These are phyloP conservation scores for Pelodytes ibericus DNA, from an alignment of 2,797 vertebrate species.

Conservation along the genomic window DNA sequence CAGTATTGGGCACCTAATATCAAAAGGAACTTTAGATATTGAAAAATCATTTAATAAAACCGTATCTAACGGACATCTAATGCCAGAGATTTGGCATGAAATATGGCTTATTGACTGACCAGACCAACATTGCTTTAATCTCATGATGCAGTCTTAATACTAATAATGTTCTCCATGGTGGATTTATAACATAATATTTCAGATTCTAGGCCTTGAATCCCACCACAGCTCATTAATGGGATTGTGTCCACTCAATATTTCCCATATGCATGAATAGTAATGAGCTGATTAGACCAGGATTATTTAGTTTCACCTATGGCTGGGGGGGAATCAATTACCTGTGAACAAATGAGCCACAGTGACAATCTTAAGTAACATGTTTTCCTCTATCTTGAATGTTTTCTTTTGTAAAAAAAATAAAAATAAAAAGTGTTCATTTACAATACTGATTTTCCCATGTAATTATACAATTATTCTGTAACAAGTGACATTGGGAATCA, in stretches of 20 bases:
- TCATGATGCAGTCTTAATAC: too few relatives aligned
- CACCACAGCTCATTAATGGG: neutral
- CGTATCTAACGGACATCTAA: too few relatives aligned
- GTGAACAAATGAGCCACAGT: neutral
- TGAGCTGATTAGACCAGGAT: neutral
- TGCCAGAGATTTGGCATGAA: too few relatives aligned
- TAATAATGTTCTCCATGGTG: too few relatives aligned
- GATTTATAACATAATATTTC: too few relatives aligned
- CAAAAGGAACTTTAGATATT: too few relatives aligned
- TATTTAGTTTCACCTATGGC: neutral
- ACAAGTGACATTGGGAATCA: neutral
- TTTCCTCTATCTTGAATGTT: neutral
- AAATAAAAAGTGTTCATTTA: neutral
- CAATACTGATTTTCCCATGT: neutral
- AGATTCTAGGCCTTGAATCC: neutral
- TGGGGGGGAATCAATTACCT: neutral
- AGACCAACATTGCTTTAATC: too few relatives aligned
- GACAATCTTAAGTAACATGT: neutral
- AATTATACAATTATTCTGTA: neutral
- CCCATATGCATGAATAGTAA: neutral
- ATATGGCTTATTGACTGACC: too few relatives aligned
- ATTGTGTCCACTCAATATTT: neutral
- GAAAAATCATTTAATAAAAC: too few relatives aligned
- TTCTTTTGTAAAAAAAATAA: neutral
- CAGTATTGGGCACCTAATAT: too few relatives aligned